Base-by-base conservation (phyloP, 2,888 invertebrate genomes). In the Antitype chi region DNA sequence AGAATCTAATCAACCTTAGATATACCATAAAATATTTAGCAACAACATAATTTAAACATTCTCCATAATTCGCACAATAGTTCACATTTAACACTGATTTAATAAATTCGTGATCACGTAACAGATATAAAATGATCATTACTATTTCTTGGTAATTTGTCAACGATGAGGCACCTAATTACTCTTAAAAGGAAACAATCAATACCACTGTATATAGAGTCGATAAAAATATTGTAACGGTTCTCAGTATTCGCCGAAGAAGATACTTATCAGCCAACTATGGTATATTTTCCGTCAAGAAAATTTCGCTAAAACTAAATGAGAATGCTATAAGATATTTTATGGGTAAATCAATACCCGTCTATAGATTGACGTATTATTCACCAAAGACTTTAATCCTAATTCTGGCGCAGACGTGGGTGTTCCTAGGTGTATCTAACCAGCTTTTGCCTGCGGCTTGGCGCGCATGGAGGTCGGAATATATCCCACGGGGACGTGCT, bases 101-200 rank as follows among this genome's bases (percentile, higher is more conserved):
- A 74, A 81, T 87, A 53, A 80, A 87, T 87, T 80, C 80, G 1
- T 43, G 43, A 81, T 60, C 86, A 87, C 86, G 88, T 69, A 80
- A 66, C 32, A 70, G 74, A 75, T 78, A 84, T 85, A 76, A 85
- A 87, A 77, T 57, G 1, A 57, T 25, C 1, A 32, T 47, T 49
- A 60, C 47, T 52, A 55, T 49, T 28, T 53, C 52, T 53, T 49
- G 13, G 15, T 59, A 43, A 43, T 32, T 53, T 52, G 60, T 23
- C 28, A 11, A 69, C 55, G 38, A 59, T 78, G 52, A 60, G 20
- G 49, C 60, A 20, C n/a, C 6, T 52, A n/a, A 17, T 11, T 63
- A 28, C 28, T 47, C 28, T 49, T 23, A 69, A 62, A 53, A 62
- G 52, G 66, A 69, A 66, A 47, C 66, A 62, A 62, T 69, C 75